Base-by-base conservation (phyloP, 2,113 vertebrate genomes). In the Lonchura striata region DNA sequence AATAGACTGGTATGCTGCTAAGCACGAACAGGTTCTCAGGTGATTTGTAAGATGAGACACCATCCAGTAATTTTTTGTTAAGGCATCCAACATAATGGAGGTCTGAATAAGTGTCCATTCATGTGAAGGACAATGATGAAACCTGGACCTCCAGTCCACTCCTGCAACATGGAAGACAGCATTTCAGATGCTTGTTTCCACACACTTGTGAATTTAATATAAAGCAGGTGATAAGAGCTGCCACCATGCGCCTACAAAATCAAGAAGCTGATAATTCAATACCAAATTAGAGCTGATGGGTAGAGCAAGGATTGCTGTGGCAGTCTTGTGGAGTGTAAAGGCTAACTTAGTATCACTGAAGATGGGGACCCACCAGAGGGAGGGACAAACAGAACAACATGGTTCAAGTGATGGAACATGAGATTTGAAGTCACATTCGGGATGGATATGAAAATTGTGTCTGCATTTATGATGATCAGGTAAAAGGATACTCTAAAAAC, bases 301-400 rank as follows among this genome's bases (percentile, higher is more conserved):
- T 3, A 60, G n/a, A 33, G 20, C 79, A 68, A 60, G 22, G 63
- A 90, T 22, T 64, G 65, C 70, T 64, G 5, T 18, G 35, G 37
- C 65, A 64, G 9, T 42, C 54, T 18, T 56, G n/a, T 5, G 20
- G 69, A 80, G 37, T 9, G 22, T 5, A 68, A 70, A 71, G 16
- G 59, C 23, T 39, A 50, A 54, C n/a, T 69, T 50, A 79, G 39
- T 27, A 37, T 37, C 70, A 54, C 30, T 19, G 24, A 82, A 76
- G 61, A 71, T 56, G 15, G 12, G 19, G 35, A 92, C 60, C 4
- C 17, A 53, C 44, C 35, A 68, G 53, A 79, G 15, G 11, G 42
- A 74, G 22, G 17, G 23, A 56, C 30, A 72, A 76, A 86, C 11
- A 15, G 46, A 92, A 54, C 0, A 0, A 39, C 5, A 35, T 0